Evolutionary conservation across 2,113 vertebrate genomes (phyloP).

Genomic region (Colinus virginianus): DNA sequence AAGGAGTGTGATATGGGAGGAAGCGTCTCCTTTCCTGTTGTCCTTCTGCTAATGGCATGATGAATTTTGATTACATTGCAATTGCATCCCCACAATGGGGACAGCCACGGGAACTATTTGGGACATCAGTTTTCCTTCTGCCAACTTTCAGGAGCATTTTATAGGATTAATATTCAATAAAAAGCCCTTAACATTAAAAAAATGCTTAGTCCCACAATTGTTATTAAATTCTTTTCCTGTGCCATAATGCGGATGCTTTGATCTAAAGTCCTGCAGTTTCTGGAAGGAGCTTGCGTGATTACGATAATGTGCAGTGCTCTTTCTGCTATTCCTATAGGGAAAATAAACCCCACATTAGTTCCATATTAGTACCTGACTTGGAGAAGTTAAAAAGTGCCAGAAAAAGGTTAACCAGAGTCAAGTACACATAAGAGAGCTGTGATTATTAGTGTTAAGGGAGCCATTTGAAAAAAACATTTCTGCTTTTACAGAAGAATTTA

Average conservation of each 20-base stretch:
- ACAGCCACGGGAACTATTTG: conserved; percentile 40
- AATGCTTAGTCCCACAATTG: conserved; percentile 76
- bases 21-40: conserved; percentile 68
- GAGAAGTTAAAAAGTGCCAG: conserved; percentile 85
- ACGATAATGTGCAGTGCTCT: conserved; percentile 78
- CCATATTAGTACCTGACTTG: conserved; percentile 84
- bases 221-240: conserved; percentile 79
- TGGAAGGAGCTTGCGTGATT: conserved; percentile 74
- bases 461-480: conserved; percentile 79
- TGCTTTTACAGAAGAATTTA: conserved; percentile 85
- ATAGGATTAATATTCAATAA: conserved; percentile 74
- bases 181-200: conserved; percentile 74
- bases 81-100: not conserved
- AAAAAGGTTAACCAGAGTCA: conserved; percentile 87
- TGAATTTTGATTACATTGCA: conserved; percentile 40
- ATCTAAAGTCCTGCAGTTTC: conserved; percentile 78
- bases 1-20: conserved; percentile 16
- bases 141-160: conserved; percentile 69
- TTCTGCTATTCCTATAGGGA: conserved; percentile 83
- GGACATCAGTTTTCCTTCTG: conserved; percentile 60
- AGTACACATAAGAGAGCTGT: conserved; percentile 82
- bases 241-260: conserved; percentile 76
- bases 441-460: conserved; percentile 83
- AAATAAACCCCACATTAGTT: conserved; percentile 86
- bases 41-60: conserved; percentile 62